phyloP scores from a whole-genome alignment of 2,888 invertebrate genomes.

The Polietes domitor region DNA sequence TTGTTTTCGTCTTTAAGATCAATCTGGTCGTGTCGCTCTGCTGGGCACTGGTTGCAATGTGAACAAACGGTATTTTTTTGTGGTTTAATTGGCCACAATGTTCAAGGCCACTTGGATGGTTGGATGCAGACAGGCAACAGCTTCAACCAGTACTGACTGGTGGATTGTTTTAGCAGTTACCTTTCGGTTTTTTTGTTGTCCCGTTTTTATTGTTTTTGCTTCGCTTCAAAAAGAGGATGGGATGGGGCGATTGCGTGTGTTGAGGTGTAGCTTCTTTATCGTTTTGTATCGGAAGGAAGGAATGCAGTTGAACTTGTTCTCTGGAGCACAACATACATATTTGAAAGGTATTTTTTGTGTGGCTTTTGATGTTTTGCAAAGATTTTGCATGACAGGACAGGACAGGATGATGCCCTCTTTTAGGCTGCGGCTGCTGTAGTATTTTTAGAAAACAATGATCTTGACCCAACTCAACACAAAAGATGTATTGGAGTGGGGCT shows the following conservation, averaged over 20 bases:
- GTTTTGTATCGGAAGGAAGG: slow-evolving; percentile 18
- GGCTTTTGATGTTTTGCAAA: neutral
- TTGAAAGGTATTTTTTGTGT: neutral
- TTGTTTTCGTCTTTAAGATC: slow-evolving; percentile 33
- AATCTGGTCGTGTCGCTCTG: slow-evolving; percentile 26
- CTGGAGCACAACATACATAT: neutral
- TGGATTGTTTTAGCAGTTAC: slow-evolving; percentile 28
- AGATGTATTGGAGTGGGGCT: neutral
- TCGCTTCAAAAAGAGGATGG: no score
- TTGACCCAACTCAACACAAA: slow-evolving; percentile 5
- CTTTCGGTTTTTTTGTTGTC: neutral
- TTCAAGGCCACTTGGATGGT: slow-evolving; percentile 54
- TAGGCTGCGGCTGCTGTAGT: neutral
- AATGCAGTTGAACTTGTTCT: slow-evolving; percentile 61
- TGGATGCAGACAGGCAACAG: neutral
- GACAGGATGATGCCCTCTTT: neutral
- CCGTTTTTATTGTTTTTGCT: neutral
- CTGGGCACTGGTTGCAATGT: slow-evolving; percentile 15
- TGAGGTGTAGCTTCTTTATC: neutral
- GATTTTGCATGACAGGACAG: neutral
- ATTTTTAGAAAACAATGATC: neutral
- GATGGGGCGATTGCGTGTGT: slow-evolving; percentile 12
- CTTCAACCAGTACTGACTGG: neutral
- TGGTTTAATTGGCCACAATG: slow-evolving; percentile 65
- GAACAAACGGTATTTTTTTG: slow-evolving; percentile 63